phyloP scores from a whole-genome alignment of 2,888 invertebrate genomes.

The Clostera curtula region DNA sequence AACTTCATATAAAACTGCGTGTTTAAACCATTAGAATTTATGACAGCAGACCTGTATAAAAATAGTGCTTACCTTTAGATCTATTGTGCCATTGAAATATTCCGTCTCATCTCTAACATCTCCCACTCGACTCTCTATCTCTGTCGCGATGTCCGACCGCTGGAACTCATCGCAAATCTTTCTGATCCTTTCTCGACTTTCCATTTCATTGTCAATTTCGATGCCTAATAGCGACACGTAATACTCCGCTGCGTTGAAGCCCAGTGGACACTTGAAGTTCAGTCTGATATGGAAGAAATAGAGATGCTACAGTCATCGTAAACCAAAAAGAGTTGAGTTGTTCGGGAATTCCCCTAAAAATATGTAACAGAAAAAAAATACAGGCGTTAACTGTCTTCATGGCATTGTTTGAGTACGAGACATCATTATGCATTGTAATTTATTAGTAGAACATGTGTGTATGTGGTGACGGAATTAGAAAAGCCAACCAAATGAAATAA shows the following conservation, averaged over 20 bases:
- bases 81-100: slow-evolving; percentile 51
- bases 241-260: slow-evolving; percentile 91
- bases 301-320: background rate
- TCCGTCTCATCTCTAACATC: slow-evolving; percentile 58
- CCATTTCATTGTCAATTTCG: slow-evolving; percentile 51
- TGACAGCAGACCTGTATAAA: no score
- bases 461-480: no score
- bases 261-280: slow-evolving; percentile 79
- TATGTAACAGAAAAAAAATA: no score
- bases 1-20: no score
- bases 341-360: no score
- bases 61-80: slow-evolving; percentile 41
- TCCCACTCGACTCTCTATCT: slow-evolving; percentile 49
- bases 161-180: slow-evolving; percentile 74
- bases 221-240: slow-evolving; percentile 79
- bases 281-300: slow-evolving; percentile 53
- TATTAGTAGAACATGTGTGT: no score
- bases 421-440: no score
- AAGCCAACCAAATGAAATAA: no score
- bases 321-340: background rate
- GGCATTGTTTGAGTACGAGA: no score
- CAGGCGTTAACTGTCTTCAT: no score
- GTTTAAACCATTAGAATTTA: background rate
- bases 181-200: slow-evolving; percentile 57
- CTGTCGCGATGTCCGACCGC: slow-evolving; percentile 55